A percentile compares a stretch with the other conserved stretches of the same genome.
Conservation (phyloP, 2,888 invertebrate genomes). For the Lissonota sp. region DNA sequence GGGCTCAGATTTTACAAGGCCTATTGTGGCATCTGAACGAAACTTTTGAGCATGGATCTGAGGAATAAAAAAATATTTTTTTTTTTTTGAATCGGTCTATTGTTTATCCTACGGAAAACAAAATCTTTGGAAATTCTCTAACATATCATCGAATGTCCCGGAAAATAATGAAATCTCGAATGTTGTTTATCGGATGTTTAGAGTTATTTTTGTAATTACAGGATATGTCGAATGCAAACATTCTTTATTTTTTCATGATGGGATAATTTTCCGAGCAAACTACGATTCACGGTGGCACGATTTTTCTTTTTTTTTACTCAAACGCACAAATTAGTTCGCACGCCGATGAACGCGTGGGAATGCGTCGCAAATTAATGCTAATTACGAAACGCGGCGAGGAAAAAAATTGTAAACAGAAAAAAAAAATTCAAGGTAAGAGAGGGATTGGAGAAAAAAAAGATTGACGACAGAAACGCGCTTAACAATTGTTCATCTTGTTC, state of each 20-base stretch:
- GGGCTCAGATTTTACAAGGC: too few relatives aligned
- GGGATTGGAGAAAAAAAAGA: not conserved
- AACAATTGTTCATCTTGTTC: constrained; percentile 29
- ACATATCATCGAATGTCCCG: not conserved
- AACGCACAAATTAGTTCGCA: not conserved
- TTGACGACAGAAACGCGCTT: constrained; percentile 18
- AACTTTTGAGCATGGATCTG: too few relatives aligned
- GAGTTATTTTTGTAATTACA: not conserved
- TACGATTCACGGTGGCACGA: too few relatives aligned
- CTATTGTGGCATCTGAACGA: too few relatives aligned
- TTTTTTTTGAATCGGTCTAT: too few relatives aligned
- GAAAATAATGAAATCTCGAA: not conserved
- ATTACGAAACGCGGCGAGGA: not conserved
- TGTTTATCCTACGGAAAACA: constrained; percentile 34
- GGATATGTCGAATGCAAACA: not conserved
- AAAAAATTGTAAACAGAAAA: not conserved
- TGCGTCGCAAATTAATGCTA: not conserved
- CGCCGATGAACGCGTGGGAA: not conserved
- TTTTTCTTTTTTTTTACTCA: not conserved
- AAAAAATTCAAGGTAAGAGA: not conserved
- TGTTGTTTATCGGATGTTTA: not conserved
- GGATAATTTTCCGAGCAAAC: too few relatives aligned
- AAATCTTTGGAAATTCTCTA: constrained; percentile 15
- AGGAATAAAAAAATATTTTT: too few relatives aligned
- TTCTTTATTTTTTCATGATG: not conserved